phyloP scores from a whole-genome alignment of 2,797 vertebrate genomes.

The Mormyrus hasselquistii region DNA sequence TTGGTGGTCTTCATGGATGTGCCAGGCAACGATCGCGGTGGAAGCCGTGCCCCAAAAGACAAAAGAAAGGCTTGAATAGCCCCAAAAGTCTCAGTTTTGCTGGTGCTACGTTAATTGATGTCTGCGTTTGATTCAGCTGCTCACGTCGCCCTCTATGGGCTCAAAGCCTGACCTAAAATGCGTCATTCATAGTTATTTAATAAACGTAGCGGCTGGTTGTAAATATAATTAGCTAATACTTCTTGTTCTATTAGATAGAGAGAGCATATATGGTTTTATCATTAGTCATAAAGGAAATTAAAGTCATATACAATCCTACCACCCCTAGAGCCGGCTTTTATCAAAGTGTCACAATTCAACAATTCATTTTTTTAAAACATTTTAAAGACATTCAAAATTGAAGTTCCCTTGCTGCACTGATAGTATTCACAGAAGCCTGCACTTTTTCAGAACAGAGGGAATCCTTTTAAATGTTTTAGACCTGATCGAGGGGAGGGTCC shows the following conservation, averaged over 20 bases:
- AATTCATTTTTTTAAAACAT: neutral
- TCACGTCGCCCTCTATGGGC: neutral
- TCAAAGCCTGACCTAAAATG: neutral
- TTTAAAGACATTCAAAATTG: neutral
- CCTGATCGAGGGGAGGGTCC: neutral
- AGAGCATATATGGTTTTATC: neutral
- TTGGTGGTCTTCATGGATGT: neutral
- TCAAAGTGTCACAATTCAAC: constrained; percentile 6
- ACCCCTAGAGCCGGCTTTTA: neutral
- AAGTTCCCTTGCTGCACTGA: neutral
- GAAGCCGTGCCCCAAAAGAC: neutral
- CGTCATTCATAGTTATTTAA: neutral
- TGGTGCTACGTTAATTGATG: neutral
- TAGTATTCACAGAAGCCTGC: neutral
- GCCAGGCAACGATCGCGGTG: neutral
- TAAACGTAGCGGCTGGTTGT: neutral
- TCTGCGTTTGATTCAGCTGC: neutral
- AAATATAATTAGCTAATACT: constrained; percentile 11
- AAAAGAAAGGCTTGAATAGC: neutral
- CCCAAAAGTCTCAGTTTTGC: neutral
- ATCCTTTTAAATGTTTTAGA: neutral
- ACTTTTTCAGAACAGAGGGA: neutral
- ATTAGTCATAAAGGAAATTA: constrained; percentile 6
- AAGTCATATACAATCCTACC: constrained; percentile 11
- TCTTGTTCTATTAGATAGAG: neutral